phyloP scores from a whole-genome alignment of 2,797 vertebrate species.

The Setipinna tenuifilis region DNA sequence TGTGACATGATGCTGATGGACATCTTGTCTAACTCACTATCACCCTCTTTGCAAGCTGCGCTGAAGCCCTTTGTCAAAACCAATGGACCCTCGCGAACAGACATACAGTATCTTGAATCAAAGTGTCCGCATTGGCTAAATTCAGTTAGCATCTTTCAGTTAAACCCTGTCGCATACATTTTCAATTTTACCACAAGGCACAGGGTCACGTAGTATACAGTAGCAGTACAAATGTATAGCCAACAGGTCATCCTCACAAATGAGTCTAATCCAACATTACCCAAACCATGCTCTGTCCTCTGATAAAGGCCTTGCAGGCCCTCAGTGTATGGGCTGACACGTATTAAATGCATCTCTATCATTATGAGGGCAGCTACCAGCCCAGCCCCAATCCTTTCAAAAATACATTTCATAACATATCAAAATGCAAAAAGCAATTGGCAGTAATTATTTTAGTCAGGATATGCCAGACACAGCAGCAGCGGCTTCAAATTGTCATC shows the following conservation, averaged over 20 bases:
- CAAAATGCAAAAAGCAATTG: neutral
- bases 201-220: neutral
- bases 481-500: constrained; percentile 35
- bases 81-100: neutral
- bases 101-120: neutral
- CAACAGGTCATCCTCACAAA: neutral
- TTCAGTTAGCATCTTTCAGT: neutral
- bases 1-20: neutral
- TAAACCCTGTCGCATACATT: neutral
- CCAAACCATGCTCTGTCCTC: neutral
- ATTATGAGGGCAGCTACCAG: neutral
- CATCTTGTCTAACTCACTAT: constrained; percentile 1
- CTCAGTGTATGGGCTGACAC: neutral
- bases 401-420: neutral
- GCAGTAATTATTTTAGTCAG: constrained; percentile 13
- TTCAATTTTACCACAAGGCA: neutral
- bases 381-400: neutral
- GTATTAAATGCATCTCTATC: neutral
- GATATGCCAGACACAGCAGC: neutral
- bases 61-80: constrained; percentile 18
- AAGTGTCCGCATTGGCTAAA: neutral
- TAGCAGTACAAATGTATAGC: neutral
- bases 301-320: neutral
- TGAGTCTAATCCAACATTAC: neutral
- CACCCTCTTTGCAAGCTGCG: neutral